These are phyloP conservation scores for Orthonyx spaldingii DNA, from an alignment of 2,113 vertebrate species.

Conservation along the genomic window DNA sequence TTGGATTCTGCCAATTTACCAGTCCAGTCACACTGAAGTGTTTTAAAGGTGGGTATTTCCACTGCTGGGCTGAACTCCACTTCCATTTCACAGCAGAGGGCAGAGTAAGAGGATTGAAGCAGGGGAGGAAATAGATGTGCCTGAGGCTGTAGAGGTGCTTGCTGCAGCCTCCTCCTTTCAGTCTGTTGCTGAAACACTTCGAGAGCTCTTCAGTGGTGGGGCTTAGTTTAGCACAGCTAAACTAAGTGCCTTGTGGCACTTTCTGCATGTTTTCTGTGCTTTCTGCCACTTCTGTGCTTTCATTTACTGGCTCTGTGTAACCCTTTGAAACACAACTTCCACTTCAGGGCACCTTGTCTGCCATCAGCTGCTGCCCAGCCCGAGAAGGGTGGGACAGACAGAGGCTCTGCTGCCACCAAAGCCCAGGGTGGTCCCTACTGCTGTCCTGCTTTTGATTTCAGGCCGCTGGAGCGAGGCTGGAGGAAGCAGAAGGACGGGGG, in stretches of 20 bases:
- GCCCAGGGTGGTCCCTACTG: neutral
- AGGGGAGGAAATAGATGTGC: neutral
- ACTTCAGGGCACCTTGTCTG: neutral
- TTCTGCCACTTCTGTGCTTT: neutral
- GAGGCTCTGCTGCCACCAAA: neutral
- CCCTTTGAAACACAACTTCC: neutral
- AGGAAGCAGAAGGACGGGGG: conserved; percentile 90
- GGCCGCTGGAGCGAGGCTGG: conserved; percentile 94
- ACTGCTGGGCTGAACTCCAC: neutral
- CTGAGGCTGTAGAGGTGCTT: neutral
- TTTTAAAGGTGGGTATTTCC: neutral
- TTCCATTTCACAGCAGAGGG: neutral
- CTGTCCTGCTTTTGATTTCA: conserved; percentile 20
- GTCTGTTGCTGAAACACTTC: neutral
- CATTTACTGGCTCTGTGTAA: accelerated
- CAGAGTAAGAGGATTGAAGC: neutral
- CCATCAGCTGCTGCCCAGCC: neutral
- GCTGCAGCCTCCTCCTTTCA: neutral
- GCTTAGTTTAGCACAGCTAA: neutral
- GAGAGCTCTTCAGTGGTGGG: neutral
- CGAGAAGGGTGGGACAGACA: neutral
- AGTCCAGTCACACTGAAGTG: neutral
- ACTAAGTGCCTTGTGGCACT: neutral
- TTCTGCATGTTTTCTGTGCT: neutral
- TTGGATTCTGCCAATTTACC: neutral